Base-by-base conservation (phyloP, 2,113 vertebrate species). In the Larimichthys crocea region DNA sequence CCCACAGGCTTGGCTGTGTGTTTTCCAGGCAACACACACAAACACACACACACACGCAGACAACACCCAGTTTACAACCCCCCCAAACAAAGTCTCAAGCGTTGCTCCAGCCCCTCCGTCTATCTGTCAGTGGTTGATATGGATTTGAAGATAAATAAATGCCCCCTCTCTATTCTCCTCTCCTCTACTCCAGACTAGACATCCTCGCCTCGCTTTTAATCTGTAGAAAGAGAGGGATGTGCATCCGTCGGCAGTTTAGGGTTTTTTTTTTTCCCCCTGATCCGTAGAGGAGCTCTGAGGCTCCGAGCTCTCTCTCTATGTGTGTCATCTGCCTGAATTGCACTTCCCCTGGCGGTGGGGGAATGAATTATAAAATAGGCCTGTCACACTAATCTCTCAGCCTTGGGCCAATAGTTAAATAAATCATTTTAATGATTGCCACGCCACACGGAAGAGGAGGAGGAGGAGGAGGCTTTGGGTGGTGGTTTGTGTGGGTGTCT, bases 381-480 rank as follows among this genome's bases (percentile, higher is more conserved):
- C 95, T 95, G 91, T 95, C 94, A 94, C 85, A 93, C 87, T 89
- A 93, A 94, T 92, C 92, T 94, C 82, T 93, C 91, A 92, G 95
- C 93, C 91, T 85, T 80, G 87, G 90, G 87, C 91, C 88, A 88
- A 89, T 87, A 93, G 90, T 94, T 95, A 94, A 95, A 95, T 94
- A 94, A 95, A 95, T 85, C 92, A 89, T 94, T 81, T 95, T 93
- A 92, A 93, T 91, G 91, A 93, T 95, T 93, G 94, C 89, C 92
- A 91, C 71, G 86, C 90, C 89, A 87, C 88, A 88, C 82, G 67
- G 74, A 84, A 83, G 69, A 65, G 84, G 74, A 72, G 75, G 71
- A 55, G 84, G 74, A 71, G 56, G 57, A 17, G 87, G 85, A 67
- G 69, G 91, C 71, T 86, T 82, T 79, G 89, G 88, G 76, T 90